A percentile compares a stretch with the other conserved stretches of the same genome.
phyloP scores from a whole-genome alignment of 1,140 invertebrate species.

The Eriosoma lanigerum region DNA sequence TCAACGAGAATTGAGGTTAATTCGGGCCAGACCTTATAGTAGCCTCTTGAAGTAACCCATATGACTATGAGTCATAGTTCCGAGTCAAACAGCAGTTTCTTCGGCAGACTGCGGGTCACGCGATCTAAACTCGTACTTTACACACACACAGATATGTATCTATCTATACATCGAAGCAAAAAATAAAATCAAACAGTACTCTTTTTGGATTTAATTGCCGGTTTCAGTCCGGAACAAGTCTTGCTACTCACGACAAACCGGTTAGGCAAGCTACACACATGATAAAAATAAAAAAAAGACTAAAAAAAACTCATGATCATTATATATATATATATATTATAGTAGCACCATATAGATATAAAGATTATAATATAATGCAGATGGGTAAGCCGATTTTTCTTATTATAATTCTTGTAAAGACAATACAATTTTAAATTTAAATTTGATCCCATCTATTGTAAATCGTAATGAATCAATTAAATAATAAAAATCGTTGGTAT shows the following conservation, averaged over 20 bases:
- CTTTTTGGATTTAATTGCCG: conserved; percentile 44
- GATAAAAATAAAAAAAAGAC: neutral
- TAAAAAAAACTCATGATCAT: neutral
- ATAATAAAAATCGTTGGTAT: neutral
- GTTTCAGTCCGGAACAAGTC: conserved; percentile 22
- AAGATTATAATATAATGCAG: neutral
- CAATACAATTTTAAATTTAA: conserved; percentile 11
- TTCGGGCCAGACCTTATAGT: conserved; percentile 45
- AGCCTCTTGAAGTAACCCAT: conserved; percentile 39
- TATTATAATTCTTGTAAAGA: neutral
- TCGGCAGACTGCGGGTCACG: conserved; percentile 46
- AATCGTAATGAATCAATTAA: conserved; percentile 16
- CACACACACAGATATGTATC: neutral
- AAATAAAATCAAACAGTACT: conserved; percentile 25
- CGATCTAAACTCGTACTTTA: neutral
- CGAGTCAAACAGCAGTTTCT: conserved; percentile 37
- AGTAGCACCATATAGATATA: no score
- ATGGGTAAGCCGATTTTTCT: neutral
- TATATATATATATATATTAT: neutral
- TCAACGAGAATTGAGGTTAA: conserved; percentile 46
- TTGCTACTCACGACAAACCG: neutral
- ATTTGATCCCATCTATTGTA: neutral
- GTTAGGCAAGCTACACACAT: neutral
- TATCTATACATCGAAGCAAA: neutral
- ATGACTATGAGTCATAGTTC: conserved; percentile 48